A percentile compares a stretch with the other conserved stretches of the same genome.
phyloP scores from a whole-genome alignment of 92 coral and sea anemone genomes.

The Anthopleura xanthogrammica region DNA sequence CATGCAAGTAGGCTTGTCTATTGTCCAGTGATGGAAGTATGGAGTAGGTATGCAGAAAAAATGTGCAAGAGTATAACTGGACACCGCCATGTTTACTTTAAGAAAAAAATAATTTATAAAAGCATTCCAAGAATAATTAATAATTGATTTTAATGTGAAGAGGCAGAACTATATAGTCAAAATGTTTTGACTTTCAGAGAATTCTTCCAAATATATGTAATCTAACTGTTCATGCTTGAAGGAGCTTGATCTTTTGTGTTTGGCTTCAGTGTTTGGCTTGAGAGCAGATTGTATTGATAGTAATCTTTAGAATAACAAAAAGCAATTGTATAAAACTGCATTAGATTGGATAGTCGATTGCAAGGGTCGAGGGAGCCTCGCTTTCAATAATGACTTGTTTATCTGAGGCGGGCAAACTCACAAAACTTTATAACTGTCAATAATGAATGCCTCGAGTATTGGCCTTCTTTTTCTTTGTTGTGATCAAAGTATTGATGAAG shows the following conservation, averaged over 20 bases:
- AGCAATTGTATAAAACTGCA: neutral
- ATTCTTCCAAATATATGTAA: neutral
- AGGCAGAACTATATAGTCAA: neutral
- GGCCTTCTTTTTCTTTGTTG: slow-evolving; percentile 4
- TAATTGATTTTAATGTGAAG: neutral
- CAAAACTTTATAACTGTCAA: slow-evolving; percentile 12
- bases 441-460: neutral
- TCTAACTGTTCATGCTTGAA: neutral
- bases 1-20: neutral
- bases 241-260: neutral
- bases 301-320: neutral
- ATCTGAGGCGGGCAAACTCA: slow-evolving; percentile 27
- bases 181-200: neutral
- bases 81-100: neutral
- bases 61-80: neutral
- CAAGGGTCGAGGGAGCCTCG: neutral
- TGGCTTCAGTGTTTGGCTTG: neutral
- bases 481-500: slow-evolving; percentile 14
- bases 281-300: neutral
- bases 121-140: neutral
- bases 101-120: neutral
- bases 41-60: neutral
- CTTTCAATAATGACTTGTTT: slow-evolving; percentile 23
- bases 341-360: slow-evolving; percentile 13
- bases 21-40: neutral